Conservation (phyloP, 2,888 invertebrate genomes). For the Plebejus melissa region DNA sequence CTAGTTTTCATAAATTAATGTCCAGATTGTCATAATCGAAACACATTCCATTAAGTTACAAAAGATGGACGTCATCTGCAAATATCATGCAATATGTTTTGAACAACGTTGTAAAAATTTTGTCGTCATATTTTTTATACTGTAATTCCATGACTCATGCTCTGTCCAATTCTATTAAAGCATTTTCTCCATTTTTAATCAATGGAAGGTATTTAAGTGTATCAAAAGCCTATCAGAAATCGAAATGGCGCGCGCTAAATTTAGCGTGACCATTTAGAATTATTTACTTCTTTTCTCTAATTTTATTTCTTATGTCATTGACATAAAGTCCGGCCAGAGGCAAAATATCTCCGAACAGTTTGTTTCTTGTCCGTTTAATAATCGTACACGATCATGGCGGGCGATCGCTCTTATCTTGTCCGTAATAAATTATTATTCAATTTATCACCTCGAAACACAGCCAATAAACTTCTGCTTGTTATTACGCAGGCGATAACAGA, state of each 20-base stretch:
- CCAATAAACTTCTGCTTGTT: slow-evolving; percentile 73
- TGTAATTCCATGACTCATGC: neutral
- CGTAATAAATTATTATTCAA: slow-evolving; percentile 75
- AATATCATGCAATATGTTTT: neutral
- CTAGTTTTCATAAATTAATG: slow-evolving; percentile 31
- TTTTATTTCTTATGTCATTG: neutral
- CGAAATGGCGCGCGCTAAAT: neutral
- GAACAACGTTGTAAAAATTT: no score
- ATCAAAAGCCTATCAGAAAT: neutral
- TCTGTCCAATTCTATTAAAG: neutral
- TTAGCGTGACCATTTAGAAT: slow-evolving; percentile 27
- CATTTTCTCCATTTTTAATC: neutral
- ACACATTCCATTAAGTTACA: slow-evolving; percentile 27
- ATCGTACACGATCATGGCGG: slow-evolving; percentile 49
- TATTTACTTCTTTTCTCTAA: neutral
- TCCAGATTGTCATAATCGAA: slow-evolving; percentile 33
- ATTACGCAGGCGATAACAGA: slow-evolving; percentile 66
- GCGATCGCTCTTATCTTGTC: slow-evolving; percentile 61
- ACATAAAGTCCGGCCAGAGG: neutral
- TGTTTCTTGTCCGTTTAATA: slow-evolving; percentile 42
- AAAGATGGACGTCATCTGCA: neutral
- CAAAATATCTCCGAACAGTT: neutral
- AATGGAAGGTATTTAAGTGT: neutral
- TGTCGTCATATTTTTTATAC: no score
- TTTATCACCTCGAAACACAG: slow-evolving; percentile 63